A percentile compares a stretch with the other conserved stretches of the same genome.
These are phyloP conservation scores for Natrix natrix DNA, from an alignment of 2,797 vertebrate species.

Conservation along the genomic window DNA sequence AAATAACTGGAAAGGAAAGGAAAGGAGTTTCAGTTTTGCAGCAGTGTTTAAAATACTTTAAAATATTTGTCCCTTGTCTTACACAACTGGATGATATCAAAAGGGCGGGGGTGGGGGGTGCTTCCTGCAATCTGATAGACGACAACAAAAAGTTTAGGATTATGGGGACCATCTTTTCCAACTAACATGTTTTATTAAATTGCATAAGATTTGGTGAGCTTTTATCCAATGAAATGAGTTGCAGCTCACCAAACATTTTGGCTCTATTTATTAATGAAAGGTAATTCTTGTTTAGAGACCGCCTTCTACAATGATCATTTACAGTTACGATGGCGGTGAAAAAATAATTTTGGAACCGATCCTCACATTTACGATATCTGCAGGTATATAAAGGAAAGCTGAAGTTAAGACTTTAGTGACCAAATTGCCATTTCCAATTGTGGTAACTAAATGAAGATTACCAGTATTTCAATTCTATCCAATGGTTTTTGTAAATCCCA, in stretches of 20 bases:
- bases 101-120: no score
- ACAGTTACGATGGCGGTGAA: background rate
- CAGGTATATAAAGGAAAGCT: background rate
- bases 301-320: background rate
- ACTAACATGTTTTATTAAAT: background rate
- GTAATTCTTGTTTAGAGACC: background rate
- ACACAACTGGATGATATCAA: background rate
- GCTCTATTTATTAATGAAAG: background rate
- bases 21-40: background rate
- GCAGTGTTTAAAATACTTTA: background rate
- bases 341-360: background rate
- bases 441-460: background rate
- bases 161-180: background rate
- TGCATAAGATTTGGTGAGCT: background rate
- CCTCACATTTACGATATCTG: background rate
- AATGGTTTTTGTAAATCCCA: background rate
- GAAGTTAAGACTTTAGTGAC: background rate
- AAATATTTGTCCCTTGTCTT: background rate
- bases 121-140: background rate
- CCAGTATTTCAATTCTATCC: background rate
- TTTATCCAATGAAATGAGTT: background rate
- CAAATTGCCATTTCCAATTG: background rate
- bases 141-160: background rate
- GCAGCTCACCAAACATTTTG: background rate
- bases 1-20: conserved; percentile 81